Evolutionary conservation across 2,113 vertebrate species (phyloP).

Genomic region (Erythrolamprus reginae): DNA sequence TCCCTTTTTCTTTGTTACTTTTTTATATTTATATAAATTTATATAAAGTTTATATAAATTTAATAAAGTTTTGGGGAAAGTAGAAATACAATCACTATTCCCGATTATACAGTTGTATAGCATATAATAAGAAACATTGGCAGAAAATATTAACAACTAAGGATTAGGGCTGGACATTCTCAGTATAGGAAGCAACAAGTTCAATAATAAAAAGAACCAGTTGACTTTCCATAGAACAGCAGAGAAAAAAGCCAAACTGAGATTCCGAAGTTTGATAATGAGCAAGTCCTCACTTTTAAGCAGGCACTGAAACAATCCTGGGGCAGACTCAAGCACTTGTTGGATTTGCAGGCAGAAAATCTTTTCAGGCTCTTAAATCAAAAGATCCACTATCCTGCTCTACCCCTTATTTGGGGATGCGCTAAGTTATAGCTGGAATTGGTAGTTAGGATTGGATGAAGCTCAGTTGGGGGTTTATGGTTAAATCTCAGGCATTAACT

Average conservation of each 20-base stretch:
- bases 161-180: background rate
- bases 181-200: background rate
- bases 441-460: constrained; percentile 55
- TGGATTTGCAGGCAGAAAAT: constrained; percentile 55
- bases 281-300: constrained; percentile 45
- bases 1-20: background rate
- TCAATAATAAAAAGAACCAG: background rate
- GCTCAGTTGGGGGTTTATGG: constrained; percentile 36
- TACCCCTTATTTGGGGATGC: constrained; percentile 39
- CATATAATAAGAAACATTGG: background rate
- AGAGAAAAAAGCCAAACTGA: background rate
- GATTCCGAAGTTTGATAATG: constrained; percentile 6
- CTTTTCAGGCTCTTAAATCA: constrained; percentile 59
- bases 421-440: constrained; percentile 43
- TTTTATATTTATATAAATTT: background rate
- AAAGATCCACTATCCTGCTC: constrained; percentile 49
- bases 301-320: constrained; percentile 45
- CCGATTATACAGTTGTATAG: too few species aligned
- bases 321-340: constrained; percentile 36
- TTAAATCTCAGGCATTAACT: constrained; percentile 50
- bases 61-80: background rate
- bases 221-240: background rate
- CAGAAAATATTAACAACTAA: background rate
- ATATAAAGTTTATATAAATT: background rate
- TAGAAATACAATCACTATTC: background rate